A percentile compares a stretch with the other conserved stretches of the same genome.
Evolutionary conservation across 2,888 invertebrate genomes (phyloP).

Genomic region (Pristionchus exspectatus): DNA sequence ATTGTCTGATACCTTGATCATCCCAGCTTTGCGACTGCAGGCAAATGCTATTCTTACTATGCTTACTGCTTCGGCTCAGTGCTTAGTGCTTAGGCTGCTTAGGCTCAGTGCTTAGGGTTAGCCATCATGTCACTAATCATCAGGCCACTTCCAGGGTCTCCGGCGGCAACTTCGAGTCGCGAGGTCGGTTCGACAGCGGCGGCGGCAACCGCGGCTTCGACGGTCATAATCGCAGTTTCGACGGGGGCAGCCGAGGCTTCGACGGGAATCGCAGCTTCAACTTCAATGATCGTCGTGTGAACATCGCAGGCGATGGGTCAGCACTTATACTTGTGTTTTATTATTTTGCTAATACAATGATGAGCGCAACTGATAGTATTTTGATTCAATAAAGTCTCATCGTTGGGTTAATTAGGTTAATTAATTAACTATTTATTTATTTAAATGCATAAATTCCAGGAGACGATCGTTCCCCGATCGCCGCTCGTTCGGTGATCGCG

Average conservation of each 20-base stretch:
- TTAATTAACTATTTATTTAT: no score
- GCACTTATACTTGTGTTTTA: neutral
- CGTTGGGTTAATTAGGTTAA: neutral
- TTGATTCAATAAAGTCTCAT: neutral
- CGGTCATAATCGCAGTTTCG: neutral
- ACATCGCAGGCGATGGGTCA: neutral
- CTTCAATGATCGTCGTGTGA: neutral
- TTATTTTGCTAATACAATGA: neutral
- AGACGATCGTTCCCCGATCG: neutral
- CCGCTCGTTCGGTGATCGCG: constrained; percentile 10
- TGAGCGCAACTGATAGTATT: neutral
- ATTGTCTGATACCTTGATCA: no score
- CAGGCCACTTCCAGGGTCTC: neutral
- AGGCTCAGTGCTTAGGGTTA: no score
- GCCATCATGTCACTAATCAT: neutral
- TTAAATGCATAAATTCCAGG: no score
- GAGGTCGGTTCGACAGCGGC: constrained; percentile 24
- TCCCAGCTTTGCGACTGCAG: no score
- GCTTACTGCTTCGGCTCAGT: no score
- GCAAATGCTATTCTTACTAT: no score
- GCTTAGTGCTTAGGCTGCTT: no score
- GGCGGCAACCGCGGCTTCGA: neutral
- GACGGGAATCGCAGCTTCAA: constrained; percentile 36
- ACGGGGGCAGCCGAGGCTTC: neutral
- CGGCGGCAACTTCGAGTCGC: constrained; percentile 34